Percentiles rank a stretch among this genome's conserved stretches.
Conservation (phyloP, 2,113 vertebrate species). For the Rhea pennata region DNA sequence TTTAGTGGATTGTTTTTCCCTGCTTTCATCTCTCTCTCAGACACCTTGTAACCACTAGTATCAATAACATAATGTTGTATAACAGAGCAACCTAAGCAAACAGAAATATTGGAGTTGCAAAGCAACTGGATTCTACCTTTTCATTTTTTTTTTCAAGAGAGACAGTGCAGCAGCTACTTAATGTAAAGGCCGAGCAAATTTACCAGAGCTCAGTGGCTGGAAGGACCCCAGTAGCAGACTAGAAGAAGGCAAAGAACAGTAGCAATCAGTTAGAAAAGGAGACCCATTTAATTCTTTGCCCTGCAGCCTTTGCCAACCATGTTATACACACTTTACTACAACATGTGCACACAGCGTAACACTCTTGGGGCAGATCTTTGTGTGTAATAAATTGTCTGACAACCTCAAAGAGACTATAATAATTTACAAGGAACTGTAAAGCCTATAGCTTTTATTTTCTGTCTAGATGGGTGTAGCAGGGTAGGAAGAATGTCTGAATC, state of each 20-base stretch:
- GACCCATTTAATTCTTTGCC: neutral
- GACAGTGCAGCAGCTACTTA: neutral
- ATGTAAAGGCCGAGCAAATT: neutral
- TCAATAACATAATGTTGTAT: constrained; percentile 19
- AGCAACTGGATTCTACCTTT: neutral
- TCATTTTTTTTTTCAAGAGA: neutral
- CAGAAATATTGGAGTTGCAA: constrained; percentile 3
- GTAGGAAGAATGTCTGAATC: neutral
- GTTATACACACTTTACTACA: neutral
- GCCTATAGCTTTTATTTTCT: neutral
- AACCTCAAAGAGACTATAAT: neutral
- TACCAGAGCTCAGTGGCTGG: neutral
- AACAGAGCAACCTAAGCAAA: constrained; percentile 45
- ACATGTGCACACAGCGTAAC: neutral
- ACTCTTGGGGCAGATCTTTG: neutral
- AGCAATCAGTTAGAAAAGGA: neutral
- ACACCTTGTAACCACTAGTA: constrained; percentile 35
- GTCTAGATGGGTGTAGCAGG: neutral
- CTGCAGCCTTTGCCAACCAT: neutral
- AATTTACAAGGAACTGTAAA: neutral
- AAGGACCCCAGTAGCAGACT: neutral
- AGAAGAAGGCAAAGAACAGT: neutral
- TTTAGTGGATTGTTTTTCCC: constrained; percentile 28
- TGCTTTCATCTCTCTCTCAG: constrained; percentile 16
- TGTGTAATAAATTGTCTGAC: neutral